Evolutionary conservation across 2,797 vertebrate species (phyloP), one percentile per base, ranked within the genome.

Genomic region (Threskiornis aethiopicus): DNA sequence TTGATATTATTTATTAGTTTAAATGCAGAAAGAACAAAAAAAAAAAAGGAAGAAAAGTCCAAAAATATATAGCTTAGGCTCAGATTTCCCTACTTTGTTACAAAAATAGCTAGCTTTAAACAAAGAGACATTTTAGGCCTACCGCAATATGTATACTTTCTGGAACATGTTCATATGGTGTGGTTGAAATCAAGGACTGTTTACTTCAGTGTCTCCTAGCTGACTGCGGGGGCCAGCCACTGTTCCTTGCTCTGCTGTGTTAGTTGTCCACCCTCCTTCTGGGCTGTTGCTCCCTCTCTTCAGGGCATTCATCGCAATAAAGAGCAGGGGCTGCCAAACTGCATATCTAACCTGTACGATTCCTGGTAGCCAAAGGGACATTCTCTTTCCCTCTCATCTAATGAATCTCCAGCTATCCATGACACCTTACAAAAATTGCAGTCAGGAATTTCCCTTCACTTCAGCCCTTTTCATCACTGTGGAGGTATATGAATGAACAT

Each of bases 331-430:
- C 5, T 80, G 24, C 18, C 39, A 42, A 44, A 58, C 8, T 46
- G 11, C 1, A 0, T 37, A 16, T 76, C 21, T 59, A 64, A 55
- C 15, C 2, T 0, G 0, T 1, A 10, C 73, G 39, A 47, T 47
- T 80, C 17, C 18, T 46, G 9, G 44, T 70, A 37, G 2, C 8
- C 15, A 37, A 83, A 79, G 14, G 39, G 22, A 44, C 10, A 24
- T 10, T 58, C 9, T 31, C 33, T 16, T 71, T 85, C 18, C 7
- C 10, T 76, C 41, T 67, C 8, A 31, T 20, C 35, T n/a, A 42
- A 20, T 42, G 44, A 84, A 75, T 47, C 11, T 55, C n/a, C 31
- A 80, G 14, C 3, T 67, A 42, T 39, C 17, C 0, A 0, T 28
- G 25, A 14, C 13, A 55, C 4, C 28, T 22, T 33, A 28, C 10